A percentile compares a stretch with the other conserved stretches of the same genome.
These are phyloP conservation scores for Bergia puertoricense DNA, from an alignment of 92 coral and sea anemone genomes.

Conservation along the genomic window DNA sequence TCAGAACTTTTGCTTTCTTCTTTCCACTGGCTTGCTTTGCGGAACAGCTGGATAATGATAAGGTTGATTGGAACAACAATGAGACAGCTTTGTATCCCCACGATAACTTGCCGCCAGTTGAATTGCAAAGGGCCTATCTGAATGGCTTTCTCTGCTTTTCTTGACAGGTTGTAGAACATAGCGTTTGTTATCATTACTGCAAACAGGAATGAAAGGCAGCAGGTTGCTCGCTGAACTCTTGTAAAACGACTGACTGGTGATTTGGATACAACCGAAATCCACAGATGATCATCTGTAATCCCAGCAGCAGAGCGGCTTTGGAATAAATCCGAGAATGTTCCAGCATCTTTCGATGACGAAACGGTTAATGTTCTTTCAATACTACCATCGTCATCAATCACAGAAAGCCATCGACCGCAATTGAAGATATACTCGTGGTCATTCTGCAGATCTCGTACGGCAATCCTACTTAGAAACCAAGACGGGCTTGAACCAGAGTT, in stretches of 20 bases:
- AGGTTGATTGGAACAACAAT: constrained; percentile 67
- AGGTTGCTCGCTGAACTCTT: constrained; percentile 66
- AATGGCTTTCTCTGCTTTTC: constrained; percentile 39
- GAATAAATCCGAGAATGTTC: constrained; percentile 33
- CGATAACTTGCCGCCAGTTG: constrained; percentile 61
- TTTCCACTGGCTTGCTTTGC: constrained; percentile 27
- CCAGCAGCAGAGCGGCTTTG: constrained; percentile 44
- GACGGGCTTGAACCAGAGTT: constrained; percentile 56
- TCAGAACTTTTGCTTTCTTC: not conserved
- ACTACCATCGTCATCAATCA: constrained; percentile 55
- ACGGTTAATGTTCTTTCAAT: constrained; percentile 49
- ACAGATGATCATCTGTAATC: constrained; percentile 58
- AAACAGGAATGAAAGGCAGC: constrained; percentile 64
- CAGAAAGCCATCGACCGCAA: constrained; percentile 64
- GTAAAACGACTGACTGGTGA: constrained; percentile 58
- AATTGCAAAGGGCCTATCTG: constrained; percentile 69
- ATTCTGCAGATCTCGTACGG: constrained; percentile 35
- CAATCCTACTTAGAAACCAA: constrained; percentile 57
- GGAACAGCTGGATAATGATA: constrained; percentile 61
- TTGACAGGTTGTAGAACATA: constrained; percentile 65
- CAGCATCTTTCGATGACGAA: not conserved
- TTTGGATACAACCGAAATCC: constrained; percentile 67
- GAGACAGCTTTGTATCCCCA: constrained; percentile 61
- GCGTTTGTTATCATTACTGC: constrained; percentile 78
- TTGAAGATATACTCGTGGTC: constrained; percentile 52